Percentiles rank a stretch among this genome's conserved stretches.
phyloP scores from a whole-genome alignment of 1,140 invertebrate species.

The Euura saliciscinereae region DNA sequence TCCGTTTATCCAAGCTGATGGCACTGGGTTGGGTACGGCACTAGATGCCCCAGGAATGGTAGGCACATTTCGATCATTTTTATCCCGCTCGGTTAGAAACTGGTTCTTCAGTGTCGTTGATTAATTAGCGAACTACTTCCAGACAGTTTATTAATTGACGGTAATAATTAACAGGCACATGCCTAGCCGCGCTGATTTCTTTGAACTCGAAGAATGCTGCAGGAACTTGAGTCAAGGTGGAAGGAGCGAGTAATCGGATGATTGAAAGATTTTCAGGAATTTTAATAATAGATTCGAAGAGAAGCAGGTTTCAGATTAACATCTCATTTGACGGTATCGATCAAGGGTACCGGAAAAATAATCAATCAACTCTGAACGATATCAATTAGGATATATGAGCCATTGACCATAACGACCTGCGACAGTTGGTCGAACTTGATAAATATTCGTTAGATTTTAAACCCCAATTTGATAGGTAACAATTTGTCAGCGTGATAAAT shows the following conservation, averaged over 20 bases:
- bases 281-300: no score
- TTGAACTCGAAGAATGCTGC: not conserved
- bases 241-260: no score
- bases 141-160: not conserved
- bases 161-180: not conserved
- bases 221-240: no score
- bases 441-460: not conserved
- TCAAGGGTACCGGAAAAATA: no score
- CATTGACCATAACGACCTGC: not conserved
- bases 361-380: not conserved
- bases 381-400: not conserved
- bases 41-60: no score
- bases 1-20: no score
- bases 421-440: not conserved
- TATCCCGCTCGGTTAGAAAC: no score
- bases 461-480: constrained; percentile 6
- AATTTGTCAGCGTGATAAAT: constrained; percentile 13
- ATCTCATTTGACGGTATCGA: no score
- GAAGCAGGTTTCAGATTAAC: no score
- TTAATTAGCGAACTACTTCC: constrained; percentile 1
- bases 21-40: no score
- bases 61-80: no score
- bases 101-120: not conserved
- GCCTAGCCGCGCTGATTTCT: not conserved
- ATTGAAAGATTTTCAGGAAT: no score